phyloP scores from a whole-genome alignment of 1,140 invertebrate genomes.

The Zelostemma sp. region DNA sequence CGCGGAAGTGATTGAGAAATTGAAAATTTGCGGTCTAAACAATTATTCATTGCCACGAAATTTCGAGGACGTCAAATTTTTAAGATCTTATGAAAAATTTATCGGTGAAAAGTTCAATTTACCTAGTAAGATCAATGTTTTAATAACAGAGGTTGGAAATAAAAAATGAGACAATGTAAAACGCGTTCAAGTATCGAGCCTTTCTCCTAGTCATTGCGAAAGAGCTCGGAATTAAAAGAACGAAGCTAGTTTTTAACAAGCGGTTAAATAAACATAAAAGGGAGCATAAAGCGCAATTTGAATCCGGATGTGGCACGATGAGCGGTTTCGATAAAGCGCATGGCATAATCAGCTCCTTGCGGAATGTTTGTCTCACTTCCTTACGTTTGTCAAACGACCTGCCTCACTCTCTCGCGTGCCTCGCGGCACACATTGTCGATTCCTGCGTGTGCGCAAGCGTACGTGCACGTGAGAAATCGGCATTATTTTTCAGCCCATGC shows the following conservation, averaged over 20 bases:
- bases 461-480: conserved; percentile 42
- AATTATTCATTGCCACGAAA: too few species aligned
- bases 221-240: neutral
- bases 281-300: conserved; percentile 64
- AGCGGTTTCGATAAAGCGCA: conserved; percentile 63
- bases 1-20: too few species aligned
- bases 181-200: too few species aligned
- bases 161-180: too few species aligned
- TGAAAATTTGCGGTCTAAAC: too few species aligned
- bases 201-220: too few species aligned
- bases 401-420: conserved; percentile 28
- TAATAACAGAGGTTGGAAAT: too few species aligned
- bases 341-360: conserved; percentile 53
- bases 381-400: conserved; percentile 47
- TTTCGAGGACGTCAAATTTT: too few species aligned
- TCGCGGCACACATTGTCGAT: conserved; percentile 32
- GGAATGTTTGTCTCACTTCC: conserved; percentile 49
- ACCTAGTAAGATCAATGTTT: too few species aligned
- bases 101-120: too few species aligned
- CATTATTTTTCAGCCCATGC: conserved; percentile 60
- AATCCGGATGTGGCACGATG: conserved; percentile 68
- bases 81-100: too few species aligned
- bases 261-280: conserved; percentile 70
- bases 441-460: conserved; percentile 29
- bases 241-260: conserved; percentile 61